A percentile compares a stretch with the other conserved stretches of the same genome.
phyloP scores from a whole-genome alignment of 2,113 vertebrate genomes.

The Mohoua ochrocephala region DNA sequence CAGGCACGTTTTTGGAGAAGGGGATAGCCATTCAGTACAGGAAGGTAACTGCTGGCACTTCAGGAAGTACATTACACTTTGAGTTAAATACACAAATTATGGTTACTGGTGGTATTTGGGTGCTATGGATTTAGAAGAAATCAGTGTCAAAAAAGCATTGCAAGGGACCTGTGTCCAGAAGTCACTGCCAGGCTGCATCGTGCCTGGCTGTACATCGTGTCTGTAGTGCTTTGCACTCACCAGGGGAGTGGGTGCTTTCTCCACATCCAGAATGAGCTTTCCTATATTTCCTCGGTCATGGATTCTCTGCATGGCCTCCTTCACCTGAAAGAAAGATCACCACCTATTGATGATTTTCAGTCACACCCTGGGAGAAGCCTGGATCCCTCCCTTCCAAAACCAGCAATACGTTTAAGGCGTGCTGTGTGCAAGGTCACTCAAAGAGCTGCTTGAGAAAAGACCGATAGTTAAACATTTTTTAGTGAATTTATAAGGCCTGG shows the following conservation, averaged over 20 bases:
- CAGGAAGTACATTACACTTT: neutral
- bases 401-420: neutral
- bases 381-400: neutral
- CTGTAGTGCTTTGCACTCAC: slow-evolving; percentile 66
- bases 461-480: neutral
- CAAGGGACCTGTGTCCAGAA: neutral
- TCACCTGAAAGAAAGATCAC: slow-evolving; percentile 79
- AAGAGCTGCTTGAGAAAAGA: neutral
- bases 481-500: neutral
- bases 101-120: neutral
- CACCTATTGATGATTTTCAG: neutral
- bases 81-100: neutral
- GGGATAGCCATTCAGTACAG: neutral
- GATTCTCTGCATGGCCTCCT: slow-evolving; percentile 99
- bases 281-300: slow-evolving; percentile 98
- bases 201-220: neutral
- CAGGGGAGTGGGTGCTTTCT: slow-evolving; percentile 94
- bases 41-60: neutral
- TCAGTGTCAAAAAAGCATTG: neutral
- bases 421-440: neutral
- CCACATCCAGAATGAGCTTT: slow-evolving; percentile 95
- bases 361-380: neutral
- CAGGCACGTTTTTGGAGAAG: neutral
- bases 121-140: neutral
- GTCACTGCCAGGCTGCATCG: neutral